Evolutionary conservation across 2,113 vertebrate genomes (phyloP).

Genomic region (Uropsilus gracilis): DNA sequence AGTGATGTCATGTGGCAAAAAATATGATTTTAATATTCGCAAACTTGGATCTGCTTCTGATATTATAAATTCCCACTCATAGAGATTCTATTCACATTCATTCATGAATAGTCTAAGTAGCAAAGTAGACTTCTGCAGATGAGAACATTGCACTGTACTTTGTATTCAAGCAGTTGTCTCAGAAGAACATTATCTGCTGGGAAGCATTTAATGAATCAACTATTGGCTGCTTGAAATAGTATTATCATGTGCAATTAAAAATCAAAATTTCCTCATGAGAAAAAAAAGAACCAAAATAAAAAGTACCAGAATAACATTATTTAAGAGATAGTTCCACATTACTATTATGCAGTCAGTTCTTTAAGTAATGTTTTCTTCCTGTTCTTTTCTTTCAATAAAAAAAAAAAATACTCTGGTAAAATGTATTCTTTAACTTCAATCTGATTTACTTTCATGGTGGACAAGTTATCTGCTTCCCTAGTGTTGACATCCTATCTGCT

Average conservation of each 20-base stretch:
- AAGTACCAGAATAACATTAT: neutral
- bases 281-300: neutral
- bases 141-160: neutral
- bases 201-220: neutral
- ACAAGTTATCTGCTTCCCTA: neutral
- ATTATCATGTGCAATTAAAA: neutral
- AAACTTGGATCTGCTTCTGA: neutral
- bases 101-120: neutral
- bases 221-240: neutral
- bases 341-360: neutral
- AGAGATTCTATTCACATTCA: neutral
- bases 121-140: neutral
- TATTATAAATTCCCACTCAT: neutral
- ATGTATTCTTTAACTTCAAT: neutral
- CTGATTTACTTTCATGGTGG: neutral
- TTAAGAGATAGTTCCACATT: neutral
- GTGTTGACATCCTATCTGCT: neutral
- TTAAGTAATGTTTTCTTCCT: neutral
- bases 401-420: neutral
- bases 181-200: neutral
- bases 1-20: neutral
- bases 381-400: neutral
- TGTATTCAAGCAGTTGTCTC: neutral
- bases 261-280: neutral
- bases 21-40: neutral